Evolutionary conservation across 2,113 vertebrate species (phyloP).

Genomic region (Argyrosomus japonicus): DNA sequence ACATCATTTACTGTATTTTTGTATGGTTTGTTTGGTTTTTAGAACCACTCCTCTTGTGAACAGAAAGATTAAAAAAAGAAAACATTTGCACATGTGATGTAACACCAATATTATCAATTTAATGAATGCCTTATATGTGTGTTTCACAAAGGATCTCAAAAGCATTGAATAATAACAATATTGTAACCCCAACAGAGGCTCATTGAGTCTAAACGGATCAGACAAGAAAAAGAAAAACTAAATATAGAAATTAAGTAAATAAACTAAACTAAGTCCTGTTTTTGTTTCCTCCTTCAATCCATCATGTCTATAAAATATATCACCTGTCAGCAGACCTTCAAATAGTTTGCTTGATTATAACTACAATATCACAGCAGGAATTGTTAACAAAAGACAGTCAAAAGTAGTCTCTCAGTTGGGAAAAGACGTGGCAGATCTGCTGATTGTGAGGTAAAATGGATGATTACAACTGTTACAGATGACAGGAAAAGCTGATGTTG

Average conservation of each 20-base stretch:
- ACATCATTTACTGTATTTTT: conserved; percentile 35
- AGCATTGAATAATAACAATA: conserved; percentile 52
- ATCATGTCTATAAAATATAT: conserved; percentile 24
- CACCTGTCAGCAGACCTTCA: conserved; percentile 35
- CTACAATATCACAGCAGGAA: conserved; percentile 35
- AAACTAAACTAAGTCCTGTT: conserved; percentile 19
- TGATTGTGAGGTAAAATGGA: conserved; percentile 7
- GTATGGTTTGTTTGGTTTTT: conserved; percentile 6
- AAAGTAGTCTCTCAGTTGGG: conserved; percentile 2
- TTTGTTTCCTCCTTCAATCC: conserved; percentile 16
- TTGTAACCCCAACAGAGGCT: not conserved
- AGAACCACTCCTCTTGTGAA: not conserved
- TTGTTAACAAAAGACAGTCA: conserved; percentile 36
- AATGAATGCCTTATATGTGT: not conserved
- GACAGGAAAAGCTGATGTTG: conserved; percentile 10
- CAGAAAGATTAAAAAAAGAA: not conserved
- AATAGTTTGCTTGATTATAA: conserved; percentile 53
- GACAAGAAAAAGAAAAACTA: not conserved
- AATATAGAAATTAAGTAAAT: conserved; percentile 4
- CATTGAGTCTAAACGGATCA: conserved; percentile 32
- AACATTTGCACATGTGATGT: not conserved
- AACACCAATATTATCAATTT: conserved; percentile 8
- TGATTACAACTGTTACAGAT: conserved; percentile 19
- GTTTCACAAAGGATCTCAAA: conserved; percentile 9
- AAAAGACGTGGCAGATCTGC: conserved; percentile 6